Conservation (phyloP, 2,113 vertebrate genomes). For the Phalacrocorax aristotelis region DNA sequence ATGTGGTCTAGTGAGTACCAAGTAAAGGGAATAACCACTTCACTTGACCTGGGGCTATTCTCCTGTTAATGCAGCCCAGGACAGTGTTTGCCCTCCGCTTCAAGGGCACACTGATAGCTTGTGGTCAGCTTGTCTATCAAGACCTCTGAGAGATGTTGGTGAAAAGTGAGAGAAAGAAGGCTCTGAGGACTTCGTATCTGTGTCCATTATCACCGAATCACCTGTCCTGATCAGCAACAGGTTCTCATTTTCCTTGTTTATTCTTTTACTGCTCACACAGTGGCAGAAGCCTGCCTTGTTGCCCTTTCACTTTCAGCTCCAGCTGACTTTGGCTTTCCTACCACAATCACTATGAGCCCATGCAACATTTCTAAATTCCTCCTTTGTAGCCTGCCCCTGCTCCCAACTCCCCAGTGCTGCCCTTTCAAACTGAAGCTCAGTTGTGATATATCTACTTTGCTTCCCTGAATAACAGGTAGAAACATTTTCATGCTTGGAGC, state of each 20-base stretch:
- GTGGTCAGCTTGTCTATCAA: background rate
- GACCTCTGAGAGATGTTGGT: background rate
- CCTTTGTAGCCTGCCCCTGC: background rate
- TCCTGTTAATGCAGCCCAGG: background rate
- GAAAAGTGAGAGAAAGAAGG: background rate
- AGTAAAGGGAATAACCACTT: background rate
- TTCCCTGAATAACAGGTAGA: background rate
- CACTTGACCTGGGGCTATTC: background rate
- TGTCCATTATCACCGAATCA: background rate
- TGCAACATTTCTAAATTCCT: background rate
- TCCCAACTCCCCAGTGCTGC: background rate
- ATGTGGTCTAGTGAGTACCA: background rate
- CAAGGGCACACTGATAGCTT: background rate
- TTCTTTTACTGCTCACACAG: background rate
- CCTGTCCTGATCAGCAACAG: background rate
- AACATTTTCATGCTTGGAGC: background rate
- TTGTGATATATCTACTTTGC: background rate
- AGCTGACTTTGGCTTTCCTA: background rate
- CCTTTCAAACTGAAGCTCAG: background rate
- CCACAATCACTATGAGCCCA: background rate
- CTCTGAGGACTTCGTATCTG: background rate
- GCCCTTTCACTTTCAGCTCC: background rate
- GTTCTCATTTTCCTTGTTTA: background rate
- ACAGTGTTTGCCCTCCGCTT: background rate
- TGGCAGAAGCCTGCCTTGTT: background rate